Percentiles rank a stretch among this genome's conserved stretches.
Evolutionary conservation across 2,888 invertebrate species (phyloP).

Genomic region (Cataglyphis cursor): DNA sequence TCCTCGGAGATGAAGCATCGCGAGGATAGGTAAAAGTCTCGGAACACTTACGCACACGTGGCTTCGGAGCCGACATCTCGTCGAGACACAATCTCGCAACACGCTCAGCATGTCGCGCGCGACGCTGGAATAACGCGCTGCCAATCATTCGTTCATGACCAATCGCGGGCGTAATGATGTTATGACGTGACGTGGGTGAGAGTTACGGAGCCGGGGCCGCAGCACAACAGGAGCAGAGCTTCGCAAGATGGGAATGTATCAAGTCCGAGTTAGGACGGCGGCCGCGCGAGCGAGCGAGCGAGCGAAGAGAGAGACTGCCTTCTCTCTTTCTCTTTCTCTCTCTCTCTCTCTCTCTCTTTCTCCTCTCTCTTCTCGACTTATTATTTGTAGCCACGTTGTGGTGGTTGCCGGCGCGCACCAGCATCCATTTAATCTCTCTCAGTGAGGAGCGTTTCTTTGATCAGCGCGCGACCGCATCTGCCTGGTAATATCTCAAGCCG

Average conservation of each 20-base stretch:
- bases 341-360: slow-evolving; percentile 50
- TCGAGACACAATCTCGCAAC: slow-evolving; percentile 45
- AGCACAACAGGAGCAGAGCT: slow-evolving; percentile 73
- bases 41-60: slow-evolving; percentile 20
- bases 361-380: slow-evolving; percentile 73
- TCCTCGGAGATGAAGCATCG: slow-evolving; percentile 23
- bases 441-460: slow-evolving; percentile 86
- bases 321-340: slow-evolving; percentile 51
- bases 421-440: slow-evolving; percentile 86
- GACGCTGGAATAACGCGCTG: slow-evolving; percentile 41
- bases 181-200: slow-evolving; percentile 75
- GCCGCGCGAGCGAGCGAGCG: slow-evolving; percentile 18
- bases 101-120: slow-evolving; percentile 34
- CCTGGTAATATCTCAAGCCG: slow-evolving; percentile 85
- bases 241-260: slow-evolving; percentile 79
- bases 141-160: slow-evolving; percentile 52
- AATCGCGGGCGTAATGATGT: slow-evolving; percentile 74
- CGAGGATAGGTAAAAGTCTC: slow-evolving; percentile 17
- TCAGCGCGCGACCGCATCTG: slow-evolving; percentile 86
- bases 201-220: slow-evolving; percentile 55
- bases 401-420: slow-evolving; percentile 82
- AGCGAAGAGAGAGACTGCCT: not conserved
- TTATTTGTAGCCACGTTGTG: slow-evolving; percentile 85
- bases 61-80: slow-evolving; percentile 35
- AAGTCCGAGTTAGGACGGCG: slow-evolving; percentile 80